Base-by-base conservation (phyloP, 2,113 vertebrate genomes). In the Perca flavescens region DNA sequence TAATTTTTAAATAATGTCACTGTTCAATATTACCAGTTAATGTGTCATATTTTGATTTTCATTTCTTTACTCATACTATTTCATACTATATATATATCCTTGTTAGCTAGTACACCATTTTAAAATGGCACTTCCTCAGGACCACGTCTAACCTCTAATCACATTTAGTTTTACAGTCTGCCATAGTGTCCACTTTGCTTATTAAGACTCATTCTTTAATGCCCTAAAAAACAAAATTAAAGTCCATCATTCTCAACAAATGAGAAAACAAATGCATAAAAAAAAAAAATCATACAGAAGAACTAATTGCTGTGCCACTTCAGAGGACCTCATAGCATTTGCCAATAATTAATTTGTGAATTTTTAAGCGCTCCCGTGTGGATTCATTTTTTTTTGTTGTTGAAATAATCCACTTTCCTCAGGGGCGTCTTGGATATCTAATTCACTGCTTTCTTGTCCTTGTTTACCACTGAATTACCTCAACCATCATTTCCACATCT, bases 301-400 rank as follows among this genome's bases (percentile, higher is more conserved):
- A 80, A 66, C 53, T 84, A 71, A 92, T 88, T 81, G 76, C n/a
- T 68, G 54, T 31, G 61, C 63, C 74, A 72, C 65, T 87, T 82
- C 74, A 87, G 56, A 79, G 46, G 34, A 66, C 74, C 62, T 77
- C 77, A 52, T 17, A 43, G 8, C 82, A 53, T 80, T 74, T 83
- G 77, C 72, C 83, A 88, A 62, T 81, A 85, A 87, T 86, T 72
- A 79, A 83, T 86, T 79, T 75, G 50, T 77, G 46, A 28, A 71
- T 49, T 82, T 79, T 67, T 70, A 83, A 82, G 25, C 5, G 43
- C 10, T 83, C 68, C 85, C 12, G 6, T 53, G 62, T 80, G 80
- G 13, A 28, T 61, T 78, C 0, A 56, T 77, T 79, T 62, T 68
- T 68, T 63, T 58, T 17, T 14, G 25, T 63, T 58, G 14, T 11